Evolutionary conservation across 2,797 vertebrate genomes (phyloP).

Genomic region (Yasuhikotakia modesta): DNA sequence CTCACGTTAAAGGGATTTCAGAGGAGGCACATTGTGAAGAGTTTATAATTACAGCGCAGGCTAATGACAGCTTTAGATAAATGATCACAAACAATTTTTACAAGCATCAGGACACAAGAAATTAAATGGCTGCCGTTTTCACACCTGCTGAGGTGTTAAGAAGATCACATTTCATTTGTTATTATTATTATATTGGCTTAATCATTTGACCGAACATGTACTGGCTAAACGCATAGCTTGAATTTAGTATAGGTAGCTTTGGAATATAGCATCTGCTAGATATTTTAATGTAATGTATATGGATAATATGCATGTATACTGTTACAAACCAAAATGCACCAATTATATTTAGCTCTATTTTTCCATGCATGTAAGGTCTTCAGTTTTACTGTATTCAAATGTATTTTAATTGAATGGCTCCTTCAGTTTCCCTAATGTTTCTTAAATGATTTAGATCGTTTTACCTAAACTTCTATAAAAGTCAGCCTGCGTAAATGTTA

Average conservation of each 20-base stretch:
- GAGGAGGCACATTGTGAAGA: not conserved
- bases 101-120: not conserved
- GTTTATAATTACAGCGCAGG: constrained; percentile 9
- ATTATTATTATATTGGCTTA: too few relatives aligned
- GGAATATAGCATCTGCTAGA: not conserved
- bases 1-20: not conserved
- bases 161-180: not conserved
- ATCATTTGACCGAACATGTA: too few relatives aligned
- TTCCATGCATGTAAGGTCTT: too few relatives aligned
- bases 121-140: not conserved
- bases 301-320: not conserved
- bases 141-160: not conserved
- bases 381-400: not conserved
- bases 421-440: not conserved
- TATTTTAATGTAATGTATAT: not conserved
- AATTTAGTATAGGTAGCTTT: not conserved
- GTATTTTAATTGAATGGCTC: not conserved
- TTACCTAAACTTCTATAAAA: not conserved
- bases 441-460: not conserved
- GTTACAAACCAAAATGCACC: not conserved
- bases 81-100: constrained; percentile 28
- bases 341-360: not conserved
- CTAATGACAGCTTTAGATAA: not conserved
- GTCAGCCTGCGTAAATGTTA: constrained; percentile 4
- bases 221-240: too few relatives aligned